phyloP scores from a whole-genome alignment of 2,113 vertebrate genomes.

The Excalfactoria chinensis region DNA sequence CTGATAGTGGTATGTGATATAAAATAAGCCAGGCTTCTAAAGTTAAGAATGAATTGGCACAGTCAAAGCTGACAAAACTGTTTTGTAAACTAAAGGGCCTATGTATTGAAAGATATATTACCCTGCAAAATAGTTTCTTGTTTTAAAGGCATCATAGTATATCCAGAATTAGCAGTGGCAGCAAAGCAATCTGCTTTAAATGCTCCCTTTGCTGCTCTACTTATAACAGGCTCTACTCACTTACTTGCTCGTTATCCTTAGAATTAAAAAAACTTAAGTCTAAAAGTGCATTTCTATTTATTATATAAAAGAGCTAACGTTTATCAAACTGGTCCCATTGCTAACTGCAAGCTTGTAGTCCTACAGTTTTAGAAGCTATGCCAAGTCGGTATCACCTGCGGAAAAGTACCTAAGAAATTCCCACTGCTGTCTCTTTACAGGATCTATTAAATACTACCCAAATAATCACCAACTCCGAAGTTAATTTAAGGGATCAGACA shows the following conservation, averaged over 20 bases:
- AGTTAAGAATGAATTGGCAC: not conserved
- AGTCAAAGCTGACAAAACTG: not conserved
- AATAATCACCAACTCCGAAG: not conserved
- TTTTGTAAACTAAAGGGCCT: not conserved
- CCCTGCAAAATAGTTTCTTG: not conserved
- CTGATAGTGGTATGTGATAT: not conserved
- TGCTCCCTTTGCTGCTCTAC: not conserved
- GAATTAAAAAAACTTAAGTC: not conserved
- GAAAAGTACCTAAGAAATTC: not conserved
- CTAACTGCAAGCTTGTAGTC: not conserved
- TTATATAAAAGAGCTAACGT: not conserved
- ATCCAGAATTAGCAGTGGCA: not conserved
- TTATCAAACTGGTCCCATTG: not conserved
- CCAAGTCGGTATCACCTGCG: rapidly evolving
- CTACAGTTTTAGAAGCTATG: rapidly evolving
- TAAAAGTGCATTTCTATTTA: not conserved
- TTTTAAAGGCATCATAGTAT: not conserved
- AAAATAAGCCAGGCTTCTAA: not conserved
- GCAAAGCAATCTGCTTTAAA: not conserved
- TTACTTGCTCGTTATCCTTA: not conserved
- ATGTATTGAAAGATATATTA: not conserved
- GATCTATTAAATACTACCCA: not conserved
- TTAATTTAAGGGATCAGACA: not conserved
- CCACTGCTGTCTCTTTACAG: not conserved
- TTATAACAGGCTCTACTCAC: not conserved